Conservation (phyloP, 1,140 invertebrate species). For the Atta texana region DNA sequence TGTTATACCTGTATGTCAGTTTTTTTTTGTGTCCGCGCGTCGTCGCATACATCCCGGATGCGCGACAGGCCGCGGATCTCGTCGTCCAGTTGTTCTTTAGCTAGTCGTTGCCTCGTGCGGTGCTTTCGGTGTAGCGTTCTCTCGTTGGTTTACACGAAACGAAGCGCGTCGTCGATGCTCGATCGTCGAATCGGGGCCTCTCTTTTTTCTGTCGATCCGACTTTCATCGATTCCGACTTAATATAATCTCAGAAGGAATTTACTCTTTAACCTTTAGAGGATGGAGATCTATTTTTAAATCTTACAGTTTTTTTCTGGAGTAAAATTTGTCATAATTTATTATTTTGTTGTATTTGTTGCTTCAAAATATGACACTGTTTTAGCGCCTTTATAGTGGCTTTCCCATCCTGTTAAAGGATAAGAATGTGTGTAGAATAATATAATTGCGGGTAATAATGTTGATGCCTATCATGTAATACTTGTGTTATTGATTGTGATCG, state of each 20-base stretch:
- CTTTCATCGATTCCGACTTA: background rate
- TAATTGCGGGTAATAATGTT: background rate
- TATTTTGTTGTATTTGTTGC: too few relatives aligned
- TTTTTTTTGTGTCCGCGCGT: conserved; percentile 35
- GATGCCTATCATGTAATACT: background rate
- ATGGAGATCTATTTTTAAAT: too few relatives aligned
- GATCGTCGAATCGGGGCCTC: conserved; percentile 20
- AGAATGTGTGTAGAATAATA: background rate
- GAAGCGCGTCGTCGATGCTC: conserved; percentile 59
- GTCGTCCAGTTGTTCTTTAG: conserved; percentile 58
- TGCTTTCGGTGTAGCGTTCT: conserved; percentile 84
- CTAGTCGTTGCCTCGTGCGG: conserved; percentile 78
- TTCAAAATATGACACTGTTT: too few relatives aligned
- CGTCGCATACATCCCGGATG: conserved; percentile 42
- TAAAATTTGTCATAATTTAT: too few relatives aligned
- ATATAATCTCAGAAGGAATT: background rate
- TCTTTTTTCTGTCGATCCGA: background rate
- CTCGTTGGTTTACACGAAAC: conserved; percentile 71
- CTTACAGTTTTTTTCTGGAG: too few relatives aligned
- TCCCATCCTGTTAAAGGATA: too few relatives aligned
- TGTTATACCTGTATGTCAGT: conserved; percentile 27
- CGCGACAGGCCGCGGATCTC: conserved; percentile 45
- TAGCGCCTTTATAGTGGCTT: too few relatives aligned
- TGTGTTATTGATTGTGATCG: background rate
- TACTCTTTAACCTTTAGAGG: background rate